These are phyloP conservation scores for Folsomia candida DNA, from an alignment of 2,888 invertebrate species.

Conservation along the genomic window DNA sequence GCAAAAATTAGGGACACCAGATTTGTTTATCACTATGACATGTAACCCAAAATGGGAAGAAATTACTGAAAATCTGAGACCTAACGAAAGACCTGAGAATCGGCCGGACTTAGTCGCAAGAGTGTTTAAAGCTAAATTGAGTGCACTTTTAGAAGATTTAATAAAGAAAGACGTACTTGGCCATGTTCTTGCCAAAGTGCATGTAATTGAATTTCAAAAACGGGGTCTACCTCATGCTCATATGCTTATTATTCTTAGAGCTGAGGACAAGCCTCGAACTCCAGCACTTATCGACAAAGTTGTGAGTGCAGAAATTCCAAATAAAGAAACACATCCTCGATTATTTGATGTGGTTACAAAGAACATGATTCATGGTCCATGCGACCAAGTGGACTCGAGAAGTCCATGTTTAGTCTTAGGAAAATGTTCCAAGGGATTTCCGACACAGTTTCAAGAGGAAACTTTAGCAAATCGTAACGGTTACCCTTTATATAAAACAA, in stretches of 20 bases:
- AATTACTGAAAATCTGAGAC: conserved; percentile 52
- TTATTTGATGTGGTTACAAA: no score
- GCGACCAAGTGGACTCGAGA: no score
- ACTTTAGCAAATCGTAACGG: no score
- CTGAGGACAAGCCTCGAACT: conserved; percentile 28
- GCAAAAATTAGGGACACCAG: conserved; percentile 54
- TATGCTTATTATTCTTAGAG: conserved; percentile 35
- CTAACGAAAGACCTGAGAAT: conserved; percentile 44
- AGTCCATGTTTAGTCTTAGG: no score
- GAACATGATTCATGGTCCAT: no score
- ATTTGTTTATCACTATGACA: conserved; percentile 56
- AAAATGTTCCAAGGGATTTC: no score
- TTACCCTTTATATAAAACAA: no score
- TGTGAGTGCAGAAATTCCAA: conserved; percentile 48
- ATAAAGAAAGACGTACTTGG: conserved; percentile 41
- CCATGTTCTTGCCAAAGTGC: no score
- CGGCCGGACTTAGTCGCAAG: conserved; percentile 54
- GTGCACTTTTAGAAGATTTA: conserved; percentile 48
- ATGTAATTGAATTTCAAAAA: no score
- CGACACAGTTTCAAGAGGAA: no score
- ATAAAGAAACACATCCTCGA: no score
- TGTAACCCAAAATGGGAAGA: no score
- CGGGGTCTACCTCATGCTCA: conserved; percentile 46
- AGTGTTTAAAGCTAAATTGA: conserved; percentile 52
- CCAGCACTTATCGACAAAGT: conserved; percentile 38